Conservation (phyloP, 2,113 vertebrate species). For the Nestor notabilis region DNA sequence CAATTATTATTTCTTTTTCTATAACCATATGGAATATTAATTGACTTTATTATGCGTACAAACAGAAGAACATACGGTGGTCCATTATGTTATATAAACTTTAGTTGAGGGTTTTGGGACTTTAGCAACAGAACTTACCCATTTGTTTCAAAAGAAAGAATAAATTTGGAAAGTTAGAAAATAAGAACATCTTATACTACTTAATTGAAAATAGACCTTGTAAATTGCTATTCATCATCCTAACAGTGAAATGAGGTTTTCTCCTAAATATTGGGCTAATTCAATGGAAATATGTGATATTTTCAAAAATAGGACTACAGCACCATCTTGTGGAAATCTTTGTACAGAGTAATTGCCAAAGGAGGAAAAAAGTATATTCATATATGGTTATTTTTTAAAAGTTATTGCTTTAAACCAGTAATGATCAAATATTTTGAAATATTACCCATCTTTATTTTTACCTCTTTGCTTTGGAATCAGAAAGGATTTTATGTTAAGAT, state of each 20-base stretch:
- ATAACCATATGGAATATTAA: neutral
- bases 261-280: neutral
- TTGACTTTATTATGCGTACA: neutral
- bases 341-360: neutral
- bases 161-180: neutral
- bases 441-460: neutral
- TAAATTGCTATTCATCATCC: neutral
- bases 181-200: neutral
- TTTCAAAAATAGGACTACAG: conserved; percentile 2
- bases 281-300: neutral
- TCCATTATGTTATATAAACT: neutral
- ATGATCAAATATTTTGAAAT: neutral
- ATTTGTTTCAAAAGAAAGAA: neutral
- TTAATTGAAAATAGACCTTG: neutral
- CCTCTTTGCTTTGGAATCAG: neutral
- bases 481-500: neutral
- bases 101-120: rapidly evolving
- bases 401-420: neutral
- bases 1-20: neutral
- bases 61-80: rapidly evolving
- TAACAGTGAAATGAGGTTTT: neutral
- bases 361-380: neutral
- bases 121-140: neutral
- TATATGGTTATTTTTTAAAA: neutral
- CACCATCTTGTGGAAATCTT: conserved; percentile 71